Base-by-base conservation (phyloP, 2,113 vertebrate species). In the Prunella fulvescens region DNA sequence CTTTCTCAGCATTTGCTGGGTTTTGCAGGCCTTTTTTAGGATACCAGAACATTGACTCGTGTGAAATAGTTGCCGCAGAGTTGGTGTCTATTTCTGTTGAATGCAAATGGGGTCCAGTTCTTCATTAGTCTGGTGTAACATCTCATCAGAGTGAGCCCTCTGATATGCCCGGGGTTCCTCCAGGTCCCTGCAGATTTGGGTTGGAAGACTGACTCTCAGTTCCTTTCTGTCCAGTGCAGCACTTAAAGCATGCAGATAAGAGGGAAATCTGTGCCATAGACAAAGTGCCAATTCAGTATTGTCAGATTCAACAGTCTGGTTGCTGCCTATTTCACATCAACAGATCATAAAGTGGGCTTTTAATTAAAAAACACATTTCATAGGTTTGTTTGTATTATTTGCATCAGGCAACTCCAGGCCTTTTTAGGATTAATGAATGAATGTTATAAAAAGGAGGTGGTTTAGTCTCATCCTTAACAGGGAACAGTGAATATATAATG, bases 291-390 rank as follows among this genome's bases (percentile, higher is more conserved):
- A 1, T 90, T 93, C 54, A 19, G 54, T 69, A 33, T 65, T 77
- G 78, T 88, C 51, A 54, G 20, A n/a, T 39, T 71, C 71, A 62
- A 74, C 62, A 64, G 37, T 81, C 72, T 73, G 60, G 71, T 86
- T 25, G 3, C 42, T 7, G 1, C 29, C 80, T 86, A 45, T 80
- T 90, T 95, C 56, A 18, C 16, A 4, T 45, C 23, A 14, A 78
- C 67, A 90, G 54, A 70, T 92, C 58, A 61, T 62, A 92, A 88
- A 93, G 58, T 66, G 19, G 31, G 64, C 26, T 92, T 80, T 85
- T 82, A 91, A 88, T 94, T 90, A 60, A 88, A 94, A 95, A 90
- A 3, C 29, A 56, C 11, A 15, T 88, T 94, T 88, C 51, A 22
- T 57, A 60, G 26, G 10, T 65, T 72, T 13, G 42, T 77, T 90